phyloP scores from a whole-genome alignment of 2,888 invertebrate genomes.

The Euzophera pinguis region DNA sequence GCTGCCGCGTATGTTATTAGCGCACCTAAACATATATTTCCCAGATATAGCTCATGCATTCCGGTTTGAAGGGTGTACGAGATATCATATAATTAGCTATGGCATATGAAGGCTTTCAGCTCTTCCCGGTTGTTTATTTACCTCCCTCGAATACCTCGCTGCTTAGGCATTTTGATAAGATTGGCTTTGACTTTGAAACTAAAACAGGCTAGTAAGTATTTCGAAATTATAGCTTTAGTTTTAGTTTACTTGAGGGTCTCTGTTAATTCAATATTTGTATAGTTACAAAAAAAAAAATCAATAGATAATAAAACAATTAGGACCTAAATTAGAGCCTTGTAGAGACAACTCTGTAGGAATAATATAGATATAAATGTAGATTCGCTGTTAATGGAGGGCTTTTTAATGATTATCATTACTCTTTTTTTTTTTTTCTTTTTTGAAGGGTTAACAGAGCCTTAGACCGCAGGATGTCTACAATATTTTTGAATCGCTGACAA shows the following conservation, averaged over 20 bases:
- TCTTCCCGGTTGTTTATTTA: neutral
- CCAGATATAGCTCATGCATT: neutral
- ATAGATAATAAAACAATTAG: too few relatives aligned
- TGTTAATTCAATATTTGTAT: too few relatives aligned
- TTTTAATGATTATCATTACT: too few relatives aligned
- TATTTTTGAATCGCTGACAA: neutral
- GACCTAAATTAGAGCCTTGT: too few relatives aligned
- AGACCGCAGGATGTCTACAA: neutral
- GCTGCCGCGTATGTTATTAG: constrained; percentile 6
- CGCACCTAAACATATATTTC: neutral
- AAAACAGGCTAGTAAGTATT: too few relatives aligned
- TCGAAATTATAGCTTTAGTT: too few relatives aligned
- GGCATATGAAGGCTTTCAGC: constrained; percentile 1
- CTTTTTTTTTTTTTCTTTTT: neutral
- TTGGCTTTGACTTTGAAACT: neutral
- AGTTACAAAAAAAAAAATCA: too few relatives aligned
- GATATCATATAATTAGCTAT: constrained; percentile 6
- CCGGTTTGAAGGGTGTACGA: constrained; percentile 9
- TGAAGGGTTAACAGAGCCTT: neutral
- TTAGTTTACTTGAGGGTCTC: too few relatives aligned
- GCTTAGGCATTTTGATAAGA: neutral
- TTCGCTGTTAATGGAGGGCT: too few relatives aligned
- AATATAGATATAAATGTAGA: too few relatives aligned
- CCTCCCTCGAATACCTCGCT: neutral
- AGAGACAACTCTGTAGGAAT: too few relatives aligned